Evolutionary conservation across 2,797 vertebrate species (phyloP), one percentile per base, ranked within the genome.

Genomic region (Tragopan temminckii): DNA sequence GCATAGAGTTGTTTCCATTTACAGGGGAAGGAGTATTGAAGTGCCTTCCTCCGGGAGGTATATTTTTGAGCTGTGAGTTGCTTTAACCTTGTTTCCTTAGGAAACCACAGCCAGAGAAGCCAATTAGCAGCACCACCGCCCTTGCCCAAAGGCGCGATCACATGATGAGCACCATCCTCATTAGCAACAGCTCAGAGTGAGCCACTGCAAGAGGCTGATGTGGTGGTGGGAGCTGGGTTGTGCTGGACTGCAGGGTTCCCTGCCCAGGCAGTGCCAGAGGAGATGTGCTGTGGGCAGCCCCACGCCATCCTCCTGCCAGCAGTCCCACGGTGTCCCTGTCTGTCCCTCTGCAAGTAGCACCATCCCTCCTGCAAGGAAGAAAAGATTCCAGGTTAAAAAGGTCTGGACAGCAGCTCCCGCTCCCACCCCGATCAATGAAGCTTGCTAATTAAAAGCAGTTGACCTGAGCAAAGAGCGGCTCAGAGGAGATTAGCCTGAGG

Each of bases 401-500:
- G 80, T 87, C 82, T 85, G 81, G 88, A 79, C 77, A 93, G 88
- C 70, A 94, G 80, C 79, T 96, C 88, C 89, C 90, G 85, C 78
- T 88, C 85, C 88, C 71, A 66, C 88, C 82, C 93, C 83, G 90
- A 95, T 95, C 97, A 96, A 96, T 95, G 94, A 91, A 90, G 85
- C 93, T 91, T 93, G 89, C 93, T 97, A 96, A 96, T 97, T 96
- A 96, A 96, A 97, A 93, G 91, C 93, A 94, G 95, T 93, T 96
- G 94, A 95, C 96, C 94, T 92, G 84, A 94, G 88, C 88, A 93
- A 95, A 90, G 68, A 93, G 88, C 52, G 74, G 66, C 48, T 84
- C 76, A 87, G 85, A 93, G 27, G 46, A 93, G 85, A 92, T 90
- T 79, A 95, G 91, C 88, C 85, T 80, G 93, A 79, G 59, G 80